Percentiles rank a stretch among this genome's conserved stretches.
These are phyloP conservation scores for Ceriagrion tenellum DNA, from an alignment of 2,888 invertebrate species.

Conservation along the genomic window DNA sequence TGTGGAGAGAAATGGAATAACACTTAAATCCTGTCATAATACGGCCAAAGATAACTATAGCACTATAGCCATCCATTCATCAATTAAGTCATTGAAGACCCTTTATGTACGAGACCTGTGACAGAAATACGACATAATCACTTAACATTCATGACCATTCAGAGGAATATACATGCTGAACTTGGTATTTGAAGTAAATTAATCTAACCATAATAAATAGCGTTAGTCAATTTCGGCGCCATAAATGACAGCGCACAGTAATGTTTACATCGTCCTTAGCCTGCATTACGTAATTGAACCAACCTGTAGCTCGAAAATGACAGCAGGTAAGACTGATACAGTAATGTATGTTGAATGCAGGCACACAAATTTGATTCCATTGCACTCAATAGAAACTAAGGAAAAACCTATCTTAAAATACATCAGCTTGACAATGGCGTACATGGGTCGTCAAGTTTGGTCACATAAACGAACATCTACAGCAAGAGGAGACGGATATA, in stretches of 20 bases:
- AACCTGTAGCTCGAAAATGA: conserved; percentile 64
- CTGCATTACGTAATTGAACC: conserved; percentile 65
- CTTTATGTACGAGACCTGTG: background rate
- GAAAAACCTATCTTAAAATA: background rate
- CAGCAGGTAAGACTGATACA: background rate
- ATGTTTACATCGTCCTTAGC: conserved; percentile 30
- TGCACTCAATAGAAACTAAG: background rate
- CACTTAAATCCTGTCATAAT: background rate
- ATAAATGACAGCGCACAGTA: conserved; percentile 64
- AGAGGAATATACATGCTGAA: background rate
- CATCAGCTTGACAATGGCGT: conserved; percentile 27
- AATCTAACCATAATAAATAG: background rate
- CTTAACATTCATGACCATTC: background rate
- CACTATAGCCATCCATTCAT: background rate
- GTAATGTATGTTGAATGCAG: background rate
- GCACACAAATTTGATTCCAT: background rate
- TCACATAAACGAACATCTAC: background rate
- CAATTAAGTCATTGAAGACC: background rate
- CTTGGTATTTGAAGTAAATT: background rate
- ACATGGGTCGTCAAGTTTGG: background rate
- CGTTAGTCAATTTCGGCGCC: conserved; percentile 65
- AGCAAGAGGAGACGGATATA: background rate
- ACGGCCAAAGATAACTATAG: background rate
- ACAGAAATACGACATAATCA: background rate
- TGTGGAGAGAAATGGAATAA: background rate